Evolutionary conservation across 2,113 vertebrate genomes (phyloP), one percentile per base, ranked within the genome.

Genomic region (Perccottus glenii): DNA sequence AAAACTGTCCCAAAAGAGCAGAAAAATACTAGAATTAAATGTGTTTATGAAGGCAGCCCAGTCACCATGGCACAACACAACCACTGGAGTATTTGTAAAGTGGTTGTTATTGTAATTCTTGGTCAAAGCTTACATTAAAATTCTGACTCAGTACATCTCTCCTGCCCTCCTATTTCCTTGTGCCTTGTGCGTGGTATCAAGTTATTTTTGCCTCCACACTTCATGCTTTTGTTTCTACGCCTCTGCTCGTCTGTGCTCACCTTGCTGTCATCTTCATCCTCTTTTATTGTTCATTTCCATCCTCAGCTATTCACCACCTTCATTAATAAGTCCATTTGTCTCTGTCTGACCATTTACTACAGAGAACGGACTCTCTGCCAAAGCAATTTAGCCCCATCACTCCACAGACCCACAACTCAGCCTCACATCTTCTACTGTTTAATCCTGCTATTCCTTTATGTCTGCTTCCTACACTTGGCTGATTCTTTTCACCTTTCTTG

Each of bases 321-420:
- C 68, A 46, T 64, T 32, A 16, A 73, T 64, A 50, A 40, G 56
- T 59, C 55, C 67, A 70, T 72, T 42, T 36, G 33, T 73, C 58
- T 51, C 11, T 60, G 42, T 80, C 67, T 15, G 16, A 51, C 10
- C 2, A 14, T 63, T 36, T 60, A 71, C 16, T 67, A 48, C 32
- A 70, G 60, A 75, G 55, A 47, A 52, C 3, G 64, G 38, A 72
- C 51, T 67, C 49, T 15, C 12, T 68, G 75, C 67, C 75, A 70
- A 80, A 33, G 58, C 67, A 75, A 79, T 86, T 75, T 73, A 46
- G 46, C 65, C 51, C 56, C 59, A 75, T 80, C 63, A 64, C 65
- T 77, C 60, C 73, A 53, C 53, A 1, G 19, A 60, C 58, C 67
- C 77, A 70, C 77, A 81, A 81, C 52, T 83, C 81, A 77, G 9